These are phyloP conservation scores for Antrozous pallidus DNA, from an alignment of 2,797 vertebrate genomes.

Conservation along the genomic window DNA sequence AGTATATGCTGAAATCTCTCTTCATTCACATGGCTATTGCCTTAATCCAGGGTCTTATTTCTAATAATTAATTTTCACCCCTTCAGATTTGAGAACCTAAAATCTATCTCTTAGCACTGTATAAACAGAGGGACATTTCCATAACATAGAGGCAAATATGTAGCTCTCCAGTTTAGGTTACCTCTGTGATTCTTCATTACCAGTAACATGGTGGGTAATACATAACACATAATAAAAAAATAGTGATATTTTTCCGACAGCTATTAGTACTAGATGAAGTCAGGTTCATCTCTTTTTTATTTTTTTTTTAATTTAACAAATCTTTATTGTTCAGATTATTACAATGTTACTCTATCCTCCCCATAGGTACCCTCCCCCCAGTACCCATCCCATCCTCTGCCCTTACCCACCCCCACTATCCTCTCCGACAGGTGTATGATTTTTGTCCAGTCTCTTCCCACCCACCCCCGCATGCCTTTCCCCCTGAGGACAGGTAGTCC, in stretches of 20 bases:
- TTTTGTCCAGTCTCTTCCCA: no score
- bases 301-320: no score
- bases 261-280: not conserved
- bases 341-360: no score
- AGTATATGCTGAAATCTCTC: not conserved
- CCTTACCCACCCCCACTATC: no score
- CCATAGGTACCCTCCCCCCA: no score
- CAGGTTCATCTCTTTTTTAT: not conserved
- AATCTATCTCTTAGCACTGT: not conserved
- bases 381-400: no score
- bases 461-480: no score
- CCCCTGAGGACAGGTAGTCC: no score
- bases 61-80: not conserved
- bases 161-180: not conserved
- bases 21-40: not conserved
- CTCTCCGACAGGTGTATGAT: no score
- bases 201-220: not conserved
- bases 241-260: not conserved
- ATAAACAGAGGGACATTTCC: not conserved
- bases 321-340: no score
- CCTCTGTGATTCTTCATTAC: not conserved
- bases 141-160: not conserved
- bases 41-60: not conserved
- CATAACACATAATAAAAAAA: not conserved
- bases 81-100: not conserved